Base-by-base conservation (phyloP, 2,888 invertebrate species). In the Callyntrura guangdongensis region DNA sequence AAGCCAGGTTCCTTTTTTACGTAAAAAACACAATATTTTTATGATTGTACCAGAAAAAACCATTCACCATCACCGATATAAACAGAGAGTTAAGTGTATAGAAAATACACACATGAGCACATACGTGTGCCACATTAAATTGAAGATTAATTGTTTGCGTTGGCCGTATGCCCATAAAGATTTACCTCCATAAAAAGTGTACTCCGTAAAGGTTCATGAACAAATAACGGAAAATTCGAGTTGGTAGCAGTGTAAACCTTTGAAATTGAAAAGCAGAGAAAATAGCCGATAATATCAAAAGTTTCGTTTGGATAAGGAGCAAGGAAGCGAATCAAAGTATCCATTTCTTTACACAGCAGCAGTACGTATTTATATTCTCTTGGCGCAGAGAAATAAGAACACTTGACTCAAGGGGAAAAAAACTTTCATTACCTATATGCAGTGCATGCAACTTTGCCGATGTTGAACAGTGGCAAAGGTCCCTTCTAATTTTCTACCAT, bases 191-290 rank as follows among this genome's bases (percentile, higher is more conserved):
- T 88, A 85, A 61, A 81, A 77, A 81, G 81, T 86, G 72, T 86
- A 91, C 69, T 89, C 64, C 67, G 89, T 86, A 67, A 89, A 83
- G 89, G 89, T 91, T 91, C 89, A 86, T 83, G 89, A 89, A 45
- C 86, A 87, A 84, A 36, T 92, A 88, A 92, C 92, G 92, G 90
- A 88, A 47, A 47, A 81, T 61, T 49, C 64, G 4, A 27, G 11
- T 47, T 47, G 25, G 49, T 87, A 36, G 12, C 36, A 36, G 6
- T 36, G 17, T 77, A 87, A 22, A 25, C 27, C n/a, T 27, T 27
- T 27, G 56, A 79, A 79, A 27, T 36, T 36, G 25, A 47, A n/a
- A n/a, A 49, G n/a, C 36, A 72, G 79, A 91, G 64, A 67, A 90
- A 72, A 56, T 53, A 69, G 17, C 22, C 25, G 22, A 53, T 56